These are phyloP conservation scores for Stenurella melanura DNA, from an alignment of 2,888 invertebrate genomes.

Conservation along the genomic window DNA sequence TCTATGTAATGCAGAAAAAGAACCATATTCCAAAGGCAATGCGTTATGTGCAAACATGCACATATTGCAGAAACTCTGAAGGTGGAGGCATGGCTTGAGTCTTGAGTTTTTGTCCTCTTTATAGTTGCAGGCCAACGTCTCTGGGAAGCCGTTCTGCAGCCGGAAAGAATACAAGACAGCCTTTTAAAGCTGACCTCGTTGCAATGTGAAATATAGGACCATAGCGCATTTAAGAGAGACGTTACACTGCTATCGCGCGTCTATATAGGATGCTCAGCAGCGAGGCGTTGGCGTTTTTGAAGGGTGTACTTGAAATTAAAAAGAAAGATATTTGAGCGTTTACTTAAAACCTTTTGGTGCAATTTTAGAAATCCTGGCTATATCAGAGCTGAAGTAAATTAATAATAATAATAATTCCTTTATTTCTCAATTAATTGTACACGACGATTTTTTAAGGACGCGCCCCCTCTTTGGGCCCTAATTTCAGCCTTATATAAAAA, in stretches of 20 bases:
- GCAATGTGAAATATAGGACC: slow-evolving; percentile 45
- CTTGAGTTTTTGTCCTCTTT: slow-evolving; percentile 35
- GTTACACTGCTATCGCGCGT: slow-evolving; percentile 24
- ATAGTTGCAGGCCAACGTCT: slow-evolving; percentile 39
- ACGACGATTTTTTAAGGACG: too few species aligned
- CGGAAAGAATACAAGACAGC: slow-evolving; percentile 46
- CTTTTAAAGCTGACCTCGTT: slow-evolving; percentile 49
- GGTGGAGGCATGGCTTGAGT: background rate
- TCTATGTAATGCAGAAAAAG: slow-evolving; percentile 2
- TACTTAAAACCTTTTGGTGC: too few species aligned
- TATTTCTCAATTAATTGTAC: too few species aligned
- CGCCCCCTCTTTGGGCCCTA: too few species aligned
- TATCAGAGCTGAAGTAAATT: too few species aligned
- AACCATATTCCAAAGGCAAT: slow-evolving; percentile 17
- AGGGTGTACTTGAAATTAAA: background rate
- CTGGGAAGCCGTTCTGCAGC: slow-evolving; percentile 42
- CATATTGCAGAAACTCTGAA: slow-evolving; percentile 18
- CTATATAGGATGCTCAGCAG: background rate
- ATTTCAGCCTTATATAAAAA: too few species aligned
- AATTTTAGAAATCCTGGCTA: too few species aligned
- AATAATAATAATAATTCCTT: too few species aligned
- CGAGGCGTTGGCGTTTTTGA: background rate
- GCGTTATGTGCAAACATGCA: slow-evolving; percentile 26
- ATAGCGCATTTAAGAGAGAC: slow-evolving; percentile 44
- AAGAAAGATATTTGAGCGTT: too few species aligned